A percentile compares a stretch with the other conserved stretches of the same genome.
phyloP scores from a whole-genome alignment of 1,140 invertebrate species.

The Rhynchophorus ferrugineus region DNA sequence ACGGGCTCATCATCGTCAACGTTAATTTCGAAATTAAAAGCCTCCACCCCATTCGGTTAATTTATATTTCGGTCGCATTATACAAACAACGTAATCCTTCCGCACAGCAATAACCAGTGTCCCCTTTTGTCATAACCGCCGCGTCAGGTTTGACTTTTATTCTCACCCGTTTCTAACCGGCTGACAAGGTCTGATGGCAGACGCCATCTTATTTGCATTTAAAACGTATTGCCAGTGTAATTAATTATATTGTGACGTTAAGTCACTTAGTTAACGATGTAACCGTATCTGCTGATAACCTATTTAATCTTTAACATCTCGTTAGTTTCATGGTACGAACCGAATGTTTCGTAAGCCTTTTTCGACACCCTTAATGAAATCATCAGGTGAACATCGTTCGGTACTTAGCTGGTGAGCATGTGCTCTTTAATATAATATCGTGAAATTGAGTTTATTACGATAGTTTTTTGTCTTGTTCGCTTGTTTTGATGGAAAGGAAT shows the following conservation, averaged over 20 bases:
- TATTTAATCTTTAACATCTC: slow-evolving; percentile 3
- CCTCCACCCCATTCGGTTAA: neutral
- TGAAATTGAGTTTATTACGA: too few relatives aligned
- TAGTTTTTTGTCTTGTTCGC: too few relatives aligned
- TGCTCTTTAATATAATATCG: too few relatives aligned
- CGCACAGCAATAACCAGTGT: neutral
- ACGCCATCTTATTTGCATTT: slow-evolving; percentile 12
- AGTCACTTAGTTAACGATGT: slow-evolving; percentile 12
- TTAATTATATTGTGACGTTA: slow-evolving; percentile 15
- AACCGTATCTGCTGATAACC: neutral
- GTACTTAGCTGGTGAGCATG: too few relatives aligned
- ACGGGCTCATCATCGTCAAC: too few relatives aligned
- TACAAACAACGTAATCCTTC: neutral
- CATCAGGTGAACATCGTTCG: too few relatives aligned
- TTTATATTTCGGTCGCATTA: neutral
- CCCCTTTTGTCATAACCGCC: neutral
- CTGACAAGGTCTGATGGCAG: slow-evolving; percentile 10
- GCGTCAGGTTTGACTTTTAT: slow-evolving; percentile 7
- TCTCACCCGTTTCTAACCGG: slow-evolving; percentile 14
- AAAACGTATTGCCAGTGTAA: slow-evolving; percentile 15
- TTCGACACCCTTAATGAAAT: too few relatives aligned
- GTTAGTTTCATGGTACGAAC: too few relatives aligned
- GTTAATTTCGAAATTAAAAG: too few relatives aligned
- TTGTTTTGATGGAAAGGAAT: too few relatives aligned
- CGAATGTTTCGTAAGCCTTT: too few relatives aligned